Evolutionary conservation across 2,113 vertebrate genomes (phyloP).

Genomic region (Phaethornis superciliosus): DNA sequence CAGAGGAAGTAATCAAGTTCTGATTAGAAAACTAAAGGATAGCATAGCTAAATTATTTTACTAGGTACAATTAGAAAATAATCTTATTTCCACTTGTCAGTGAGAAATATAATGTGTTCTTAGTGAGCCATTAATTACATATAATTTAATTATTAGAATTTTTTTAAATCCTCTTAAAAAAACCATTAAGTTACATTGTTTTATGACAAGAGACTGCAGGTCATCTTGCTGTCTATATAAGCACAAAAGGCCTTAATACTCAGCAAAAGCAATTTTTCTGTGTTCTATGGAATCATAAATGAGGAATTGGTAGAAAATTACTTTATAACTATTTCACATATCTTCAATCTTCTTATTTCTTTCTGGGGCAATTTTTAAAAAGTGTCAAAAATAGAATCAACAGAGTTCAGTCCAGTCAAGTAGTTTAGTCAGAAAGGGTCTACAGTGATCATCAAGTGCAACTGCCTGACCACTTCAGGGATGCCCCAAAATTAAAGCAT

Average conservation of each 20-base stretch:
- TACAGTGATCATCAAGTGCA: not conserved
- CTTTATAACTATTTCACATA: not conserved
- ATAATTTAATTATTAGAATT: not conserved
- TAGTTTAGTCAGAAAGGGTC: not conserved
- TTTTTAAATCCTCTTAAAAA: no score
- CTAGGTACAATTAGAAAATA: not conserved
- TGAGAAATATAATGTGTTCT: not conserved
- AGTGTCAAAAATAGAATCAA: not conserved
- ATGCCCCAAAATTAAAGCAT: not conserved
- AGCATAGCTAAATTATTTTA: not conserved
- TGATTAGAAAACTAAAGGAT: not conserved
- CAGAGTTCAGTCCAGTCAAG: accelerated
- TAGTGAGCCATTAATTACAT: not conserved
- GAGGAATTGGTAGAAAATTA: not conserved
- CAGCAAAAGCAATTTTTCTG: not conserved
- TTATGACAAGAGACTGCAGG: not conserved
- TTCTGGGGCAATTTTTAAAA: not conserved
- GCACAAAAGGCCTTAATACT: not conserved
- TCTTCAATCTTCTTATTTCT: not conserved
- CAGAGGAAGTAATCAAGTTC: conserved; percentile 4
- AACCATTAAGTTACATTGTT: not conserved
- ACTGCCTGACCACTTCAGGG: not conserved
- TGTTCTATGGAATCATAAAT: no score
- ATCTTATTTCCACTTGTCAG: not conserved
- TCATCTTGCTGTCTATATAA: not conserved